Evolutionary conservation across 2,797 vertebrate species (phyloP).

Genomic region (Sebastes dallii): DNA sequence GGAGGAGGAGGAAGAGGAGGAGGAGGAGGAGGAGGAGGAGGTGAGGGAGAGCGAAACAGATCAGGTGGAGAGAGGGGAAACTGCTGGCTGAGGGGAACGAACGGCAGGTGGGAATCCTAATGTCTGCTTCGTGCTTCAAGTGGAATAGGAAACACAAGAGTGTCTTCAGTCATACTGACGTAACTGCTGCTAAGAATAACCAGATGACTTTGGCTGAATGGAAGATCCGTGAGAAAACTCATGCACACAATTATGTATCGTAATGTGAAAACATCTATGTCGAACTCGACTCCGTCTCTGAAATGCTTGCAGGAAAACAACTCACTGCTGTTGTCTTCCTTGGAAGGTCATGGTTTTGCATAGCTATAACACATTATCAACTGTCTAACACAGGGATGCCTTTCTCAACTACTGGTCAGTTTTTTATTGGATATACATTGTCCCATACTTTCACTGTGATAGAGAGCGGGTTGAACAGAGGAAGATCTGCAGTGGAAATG

Average conservation of each 20-base stretch:
- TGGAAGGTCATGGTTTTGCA: neutral
- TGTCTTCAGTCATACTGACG: conserved; percentile 29
- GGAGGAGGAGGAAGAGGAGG: conserved; percentile 27
- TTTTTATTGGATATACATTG: neutral
- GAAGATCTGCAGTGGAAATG: neutral
- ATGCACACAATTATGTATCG: neutral
- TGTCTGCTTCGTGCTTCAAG: conserved; percentile 29
- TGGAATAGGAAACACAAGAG: conserved; percentile 28
- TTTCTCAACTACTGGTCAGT: neutral
- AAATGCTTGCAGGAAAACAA: neutral
- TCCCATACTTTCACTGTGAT: neutral
- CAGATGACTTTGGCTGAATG: neutral
- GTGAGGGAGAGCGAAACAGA: conserved; percentile 26
- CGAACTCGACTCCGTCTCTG: neutral
- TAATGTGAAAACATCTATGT: neutral
- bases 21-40: conserved; percentile 25
- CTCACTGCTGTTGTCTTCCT: neutral
- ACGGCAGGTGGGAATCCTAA: conserved; percentile 60
- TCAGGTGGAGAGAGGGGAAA: conserved; percentile 30
- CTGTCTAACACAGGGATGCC: neutral
- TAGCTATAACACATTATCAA: neutral
- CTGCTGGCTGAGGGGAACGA: conserved; percentile 29
- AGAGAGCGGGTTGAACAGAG: neutral
- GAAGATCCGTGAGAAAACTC: neutral
- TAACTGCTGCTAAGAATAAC: conserved; percentile 47